Conservation (phyloP, 2,888 invertebrate genomes). For the Dryomyza anilis region DNA sequence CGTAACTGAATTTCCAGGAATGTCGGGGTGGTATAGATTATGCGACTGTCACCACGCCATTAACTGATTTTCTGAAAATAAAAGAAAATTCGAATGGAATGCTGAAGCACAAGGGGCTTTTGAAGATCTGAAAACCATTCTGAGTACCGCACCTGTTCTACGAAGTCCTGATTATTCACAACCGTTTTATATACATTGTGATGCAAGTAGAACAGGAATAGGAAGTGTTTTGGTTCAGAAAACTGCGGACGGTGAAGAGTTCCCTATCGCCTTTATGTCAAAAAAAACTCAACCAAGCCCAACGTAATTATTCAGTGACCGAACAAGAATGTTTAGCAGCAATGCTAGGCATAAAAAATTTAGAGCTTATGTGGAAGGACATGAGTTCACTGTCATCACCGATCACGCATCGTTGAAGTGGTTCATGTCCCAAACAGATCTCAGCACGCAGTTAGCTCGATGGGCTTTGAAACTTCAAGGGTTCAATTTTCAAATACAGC, state of each 20-base stretch:
- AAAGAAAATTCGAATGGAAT: not conserved
- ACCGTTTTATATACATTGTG: slow-evolving; percentile 32
- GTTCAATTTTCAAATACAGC: not conserved
- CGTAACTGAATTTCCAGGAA: no score
- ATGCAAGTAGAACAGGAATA: slow-evolving; percentile 29
- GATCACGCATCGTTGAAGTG: no score
- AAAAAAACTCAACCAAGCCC: slow-evolving; percentile 29
- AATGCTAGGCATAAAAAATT: slow-evolving; percentile 29
- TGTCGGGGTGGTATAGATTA: slow-evolving; percentile 27
- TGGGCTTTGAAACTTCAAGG: slow-evolving; percentile 10
- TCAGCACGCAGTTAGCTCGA: slow-evolving; percentile 3
- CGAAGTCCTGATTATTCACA: slow-evolving; percentile 27
- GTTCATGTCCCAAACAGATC: slow-evolving; percentile 4
- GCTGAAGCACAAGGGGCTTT: slow-evolving; percentile 27
- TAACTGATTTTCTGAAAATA: slow-evolving; percentile 24
- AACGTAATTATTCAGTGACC: slow-evolving; percentile 29
- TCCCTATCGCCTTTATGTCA: slow-evolving; percentile 28
- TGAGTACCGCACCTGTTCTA: slow-evolving; percentile 24
- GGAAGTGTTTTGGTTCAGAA: slow-evolving; percentile 26
- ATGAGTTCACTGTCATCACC: not conserved
- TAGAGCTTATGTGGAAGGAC: slow-evolving; percentile 34
- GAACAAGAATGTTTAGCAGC: slow-evolving; percentile 33
- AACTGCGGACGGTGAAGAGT: slow-evolving; percentile 20
- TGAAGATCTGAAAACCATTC: slow-evolving; percentile 17
- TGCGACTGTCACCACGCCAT: slow-evolving; percentile 7